Base-by-base conservation (phyloP, 2,113 vertebrate genomes). In the Montifringilla adamsi region DNA sequence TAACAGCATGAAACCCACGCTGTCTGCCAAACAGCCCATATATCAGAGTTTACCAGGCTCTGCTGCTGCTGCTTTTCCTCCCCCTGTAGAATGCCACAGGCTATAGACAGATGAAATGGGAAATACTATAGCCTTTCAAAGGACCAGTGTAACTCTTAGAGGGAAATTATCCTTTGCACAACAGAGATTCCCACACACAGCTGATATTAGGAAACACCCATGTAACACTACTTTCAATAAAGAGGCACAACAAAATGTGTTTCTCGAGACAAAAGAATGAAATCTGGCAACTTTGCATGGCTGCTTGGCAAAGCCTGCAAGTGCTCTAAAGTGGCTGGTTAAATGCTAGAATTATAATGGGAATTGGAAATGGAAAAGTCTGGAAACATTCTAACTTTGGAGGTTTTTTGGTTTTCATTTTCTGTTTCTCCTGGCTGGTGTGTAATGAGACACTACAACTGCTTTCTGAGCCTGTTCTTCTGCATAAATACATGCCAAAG, bases 91-190 rank as follows among this genome's bases (percentile, higher is more conserved):
- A 89, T 5, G 79, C 96, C 89, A 94, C 68, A 79, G 95, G 95
- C 89, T 94, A 94, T 81, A 95, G 90, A 91, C 75, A 86, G 84
- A 97, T 91, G 89, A 96, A 96, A 96, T 0, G 0, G 82, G 96
- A 94, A 96, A 93, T 86, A 94, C 78, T 91, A 91, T 33, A 94
- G 80, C 60, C 53, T 95, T 95, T 96, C 91, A 75, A 94, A 96
- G 91, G 80, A 62, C 18, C 53, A 13, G 43, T 30, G 50, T 64
- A 90, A 90, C 49, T 89, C 93, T 93, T 66, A 69, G 58, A 79
- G 68, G 72, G 46, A 93, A 95, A 95, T 77, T 85, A 79, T 53
- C 62, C 69, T 91, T 92, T 80, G 69, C 74, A 95, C 78, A 95
- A 77, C 73, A 77, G 76, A 80, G 69, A 82, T 84, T 70, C 55